A percentile compares a stretch with the other conserved stretches of the same genome.
These are phyloP conservation scores for Machaerirhynchus nigripectus DNA, from an alignment of 2,113 vertebrate genomes.

Conservation along the genomic window DNA sequence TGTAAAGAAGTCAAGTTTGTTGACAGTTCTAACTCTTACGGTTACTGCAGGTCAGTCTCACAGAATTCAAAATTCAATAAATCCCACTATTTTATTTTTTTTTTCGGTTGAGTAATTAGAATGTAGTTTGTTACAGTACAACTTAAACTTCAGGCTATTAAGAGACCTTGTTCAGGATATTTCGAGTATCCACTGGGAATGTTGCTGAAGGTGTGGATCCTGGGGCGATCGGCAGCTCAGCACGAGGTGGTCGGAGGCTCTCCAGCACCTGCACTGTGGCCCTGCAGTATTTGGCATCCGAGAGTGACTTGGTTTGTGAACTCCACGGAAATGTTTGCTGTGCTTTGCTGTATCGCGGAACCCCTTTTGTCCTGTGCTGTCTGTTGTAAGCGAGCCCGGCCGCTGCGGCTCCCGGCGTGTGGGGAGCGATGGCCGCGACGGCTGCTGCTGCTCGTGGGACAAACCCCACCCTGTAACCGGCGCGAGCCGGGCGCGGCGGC, in stretches of 20 bases:
- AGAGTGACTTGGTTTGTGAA: neutral
- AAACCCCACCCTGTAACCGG: neutral
- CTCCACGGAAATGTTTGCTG: neutral
- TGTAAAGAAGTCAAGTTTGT: constrained; percentile 53
- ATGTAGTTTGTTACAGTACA: constrained; percentile 56
- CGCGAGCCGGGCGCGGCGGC: neutral
- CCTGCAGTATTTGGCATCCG: neutral
- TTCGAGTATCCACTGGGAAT: neutral
- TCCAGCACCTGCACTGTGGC: neutral
- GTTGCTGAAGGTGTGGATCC: neutral
- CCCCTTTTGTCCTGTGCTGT: neutral
- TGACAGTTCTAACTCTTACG: constrained; percentile 42
- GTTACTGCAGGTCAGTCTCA: constrained; percentile 63
- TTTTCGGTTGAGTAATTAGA: constrained; percentile 6
- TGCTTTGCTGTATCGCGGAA: neutral
- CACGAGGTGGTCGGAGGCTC: neutral
- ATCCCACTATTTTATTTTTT: neutral
- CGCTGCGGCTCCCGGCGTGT: neutral
- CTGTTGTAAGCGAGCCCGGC: neutral
- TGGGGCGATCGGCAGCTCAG: neutral
- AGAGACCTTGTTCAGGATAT: neutral
- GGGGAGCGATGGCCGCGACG: neutral
- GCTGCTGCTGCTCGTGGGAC: neutral
- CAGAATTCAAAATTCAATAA: constrained; percentile 33
- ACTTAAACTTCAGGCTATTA: neutral